Conservation (phyloP, 2,797 vertebrate species). For the Mormyrus hasselquistii region DNA sequence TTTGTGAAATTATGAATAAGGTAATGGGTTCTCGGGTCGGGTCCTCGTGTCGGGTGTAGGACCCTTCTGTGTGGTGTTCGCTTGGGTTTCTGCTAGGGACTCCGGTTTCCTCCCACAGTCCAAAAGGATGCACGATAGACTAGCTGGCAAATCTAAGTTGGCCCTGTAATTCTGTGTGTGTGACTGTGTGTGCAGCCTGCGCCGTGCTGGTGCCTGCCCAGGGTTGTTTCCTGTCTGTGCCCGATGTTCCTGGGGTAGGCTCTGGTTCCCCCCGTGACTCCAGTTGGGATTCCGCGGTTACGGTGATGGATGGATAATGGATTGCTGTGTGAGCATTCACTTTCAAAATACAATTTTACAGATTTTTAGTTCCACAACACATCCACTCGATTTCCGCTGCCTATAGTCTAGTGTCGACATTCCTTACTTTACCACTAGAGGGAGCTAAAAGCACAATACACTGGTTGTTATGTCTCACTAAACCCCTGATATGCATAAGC, state of each 20-base stretch:
- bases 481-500: background rate
- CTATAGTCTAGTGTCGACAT: background rate
- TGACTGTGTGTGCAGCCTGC: too few relatives aligned
- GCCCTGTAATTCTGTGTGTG: too few relatives aligned
- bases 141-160: too few relatives aligned
- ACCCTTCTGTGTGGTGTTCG: background rate
- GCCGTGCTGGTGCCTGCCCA: too few relatives aligned
- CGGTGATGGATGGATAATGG: background rate
- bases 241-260: background rate
- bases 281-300: too few relatives aligned
- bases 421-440: constrained; percentile 17
- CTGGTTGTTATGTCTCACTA: background rate
- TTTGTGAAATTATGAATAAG: background rate
- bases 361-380: background rate
- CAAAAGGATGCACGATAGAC: too few relatives aligned
- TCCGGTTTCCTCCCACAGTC: too few relatives aligned
- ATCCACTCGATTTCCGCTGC: background rate
- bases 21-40: background rate
- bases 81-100: too few relatives aligned
- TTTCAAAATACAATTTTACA: background rate
- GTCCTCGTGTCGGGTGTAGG: background rate
- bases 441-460: constrained; percentile 30
- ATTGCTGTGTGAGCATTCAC: background rate
- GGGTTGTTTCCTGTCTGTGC: background rate
- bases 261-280: too few relatives aligned